Conservation (phyloP, 2,888 invertebrate genomes). For the Pinctada fucata region DNA sequence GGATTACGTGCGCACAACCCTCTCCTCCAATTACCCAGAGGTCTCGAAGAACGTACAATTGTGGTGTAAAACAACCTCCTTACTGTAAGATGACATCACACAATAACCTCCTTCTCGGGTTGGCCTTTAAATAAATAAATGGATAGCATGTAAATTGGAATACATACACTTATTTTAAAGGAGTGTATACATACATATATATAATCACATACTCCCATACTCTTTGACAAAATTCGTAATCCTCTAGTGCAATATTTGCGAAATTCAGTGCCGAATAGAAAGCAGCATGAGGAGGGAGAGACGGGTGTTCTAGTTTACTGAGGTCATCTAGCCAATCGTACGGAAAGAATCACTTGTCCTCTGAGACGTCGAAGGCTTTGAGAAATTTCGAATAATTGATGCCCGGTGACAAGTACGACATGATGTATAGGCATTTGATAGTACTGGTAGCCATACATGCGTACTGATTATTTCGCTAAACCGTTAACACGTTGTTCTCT, state of each 20-base stretch:
- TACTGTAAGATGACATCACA: too few species aligned
- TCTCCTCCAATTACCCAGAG: too few species aligned
- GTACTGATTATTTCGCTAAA: conserved; percentile 16
- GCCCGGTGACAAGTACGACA: conserved; percentile 41
- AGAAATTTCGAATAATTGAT: conserved; percentile 44
- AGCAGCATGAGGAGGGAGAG: conserved; percentile 30
- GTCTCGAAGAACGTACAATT: too few species aligned
- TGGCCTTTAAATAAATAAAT: too few species aligned
- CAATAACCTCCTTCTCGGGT: too few species aligned
- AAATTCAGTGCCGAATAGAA: conserved; percentile 23
- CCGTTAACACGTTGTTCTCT: conserved; percentile 24
- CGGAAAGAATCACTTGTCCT: conserved; percentile 40
- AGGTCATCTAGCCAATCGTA: conserved; percentile 40
- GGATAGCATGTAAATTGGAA: too few species aligned
- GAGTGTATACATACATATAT: too few species aligned
- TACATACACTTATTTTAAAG: too few species aligned
- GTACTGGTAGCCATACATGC: conserved; percentile 31
- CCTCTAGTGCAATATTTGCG: conserved; percentile 19
- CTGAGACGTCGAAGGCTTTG: conserved; percentile 41
- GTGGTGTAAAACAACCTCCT: too few species aligned
- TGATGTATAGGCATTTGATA: conserved; percentile 46
- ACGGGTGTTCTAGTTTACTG: conserved; percentile 5
- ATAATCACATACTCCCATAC: too few species aligned
- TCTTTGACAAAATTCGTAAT: conserved; percentile 22
- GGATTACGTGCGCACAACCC: too few species aligned